Evolutionary conservation across 2,888 invertebrate species (phyloP), one percentile per base, ranked within the genome.

Genomic region (Choristoneura rosaceana): DNA sequence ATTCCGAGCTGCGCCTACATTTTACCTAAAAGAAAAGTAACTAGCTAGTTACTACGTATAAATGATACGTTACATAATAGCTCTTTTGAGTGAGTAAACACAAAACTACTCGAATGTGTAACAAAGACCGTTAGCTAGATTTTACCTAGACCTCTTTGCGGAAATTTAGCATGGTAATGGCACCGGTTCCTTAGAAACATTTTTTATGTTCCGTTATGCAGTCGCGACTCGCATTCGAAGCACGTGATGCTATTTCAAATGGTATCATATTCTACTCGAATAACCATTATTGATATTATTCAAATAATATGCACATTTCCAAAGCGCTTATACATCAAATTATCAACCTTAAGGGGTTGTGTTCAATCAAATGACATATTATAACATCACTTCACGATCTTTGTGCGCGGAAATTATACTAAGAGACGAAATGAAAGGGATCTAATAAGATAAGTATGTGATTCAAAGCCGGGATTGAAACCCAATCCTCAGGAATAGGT

Each of bases 191-290:
- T 82, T 77, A 80, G 85, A 88, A 87, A 84, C 82, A 86, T 85
- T 86, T 68, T 68, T 69, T 76, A 78, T 77, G 77, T 76, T 80
- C 92, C 90, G 91, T 91, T 92, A 90, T 82, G 79, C 82, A 79
- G 88, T 82, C 84, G 85, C 82, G 84, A 81, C 84, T 84, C 81
- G 80, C 86, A 78, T 76, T 75, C 79, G 81, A 80, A 77, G 81
- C 66, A 88, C 90, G 90, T 90, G 90, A 88, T 80, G 74, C 69
- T 84, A 84, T 88, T 91, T 80, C 79, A 77, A 87, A 88, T 76
- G 80, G 79, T 33, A n/a, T 33, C 41, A 9, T 17, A 14, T 79
- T 79, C 80, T 77, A 83, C 84, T 82, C 76, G 81, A 79, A 82
- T 80, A 75, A 80, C 82, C 81, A 74, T 78, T 76, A 78, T 74